phyloP scores from a whole-genome alignment of 2,113 vertebrate genomes.

The Sterna hirundo region DNA sequence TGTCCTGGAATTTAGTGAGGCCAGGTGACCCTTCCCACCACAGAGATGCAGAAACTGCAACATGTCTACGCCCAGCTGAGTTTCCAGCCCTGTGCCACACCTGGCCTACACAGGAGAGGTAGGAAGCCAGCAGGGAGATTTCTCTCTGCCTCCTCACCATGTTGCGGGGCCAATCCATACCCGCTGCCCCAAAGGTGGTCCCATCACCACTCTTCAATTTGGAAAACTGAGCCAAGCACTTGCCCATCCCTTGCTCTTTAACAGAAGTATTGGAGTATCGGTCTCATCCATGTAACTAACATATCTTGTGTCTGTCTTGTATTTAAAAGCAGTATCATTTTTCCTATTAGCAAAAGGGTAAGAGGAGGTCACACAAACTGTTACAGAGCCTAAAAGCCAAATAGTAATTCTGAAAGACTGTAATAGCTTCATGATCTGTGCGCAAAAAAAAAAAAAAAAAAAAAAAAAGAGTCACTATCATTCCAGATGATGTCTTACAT shows the following conservation, averaged over 20 bases:
- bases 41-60: not conserved
- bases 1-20: fast-evolving
- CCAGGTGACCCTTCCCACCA: not conserved
- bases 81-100: not conserved
- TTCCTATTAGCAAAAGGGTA: slow-evolving; percentile 66
- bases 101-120: not conserved
- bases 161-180: not conserved
- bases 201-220: not conserved
- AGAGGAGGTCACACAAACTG: slow-evolving; percentile 40
- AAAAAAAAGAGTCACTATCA: slow-evolving; percentile 51
- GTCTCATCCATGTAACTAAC: not conserved
- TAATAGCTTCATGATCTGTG: slow-evolving; percentile 59
- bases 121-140: not conserved
- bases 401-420: slow-evolving; percentile 69
- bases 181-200: not conserved
- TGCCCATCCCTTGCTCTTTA: not conserved
- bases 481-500: slow-evolving; percentile 73
- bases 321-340: slow-evolving; percentile 26
- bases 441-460: slow-evolving; percentile 38
- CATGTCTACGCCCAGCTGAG: fast-evolving
- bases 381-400: slow-evolving; percentile 54
- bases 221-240: not conserved
- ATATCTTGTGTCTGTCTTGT: not conserved
- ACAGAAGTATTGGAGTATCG: not conserved
- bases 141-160: not conserved